A percentile compares a stretch with the other conserved stretches of the same genome.
Evolutionary conservation across 2,113 vertebrate genomes (phyloP).

Genomic region (Lepidothrix coronata): DNA sequence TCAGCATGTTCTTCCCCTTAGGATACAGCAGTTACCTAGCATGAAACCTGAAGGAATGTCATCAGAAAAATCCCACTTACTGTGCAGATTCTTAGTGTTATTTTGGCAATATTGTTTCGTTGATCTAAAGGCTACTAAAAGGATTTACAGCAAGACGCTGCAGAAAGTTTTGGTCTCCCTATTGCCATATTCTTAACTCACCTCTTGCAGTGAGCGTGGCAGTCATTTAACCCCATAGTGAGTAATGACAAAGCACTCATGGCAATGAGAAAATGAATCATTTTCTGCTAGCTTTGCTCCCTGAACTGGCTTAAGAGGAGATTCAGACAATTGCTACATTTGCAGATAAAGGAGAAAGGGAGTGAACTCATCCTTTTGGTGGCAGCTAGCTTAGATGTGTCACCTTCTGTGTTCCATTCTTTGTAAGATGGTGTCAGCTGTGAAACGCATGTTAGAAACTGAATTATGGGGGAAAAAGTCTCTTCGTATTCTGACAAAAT

Average conservation of each 20-base stretch:
- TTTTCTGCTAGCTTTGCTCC: background rate
- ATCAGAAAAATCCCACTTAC: background rate
- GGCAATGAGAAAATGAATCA: background rate
- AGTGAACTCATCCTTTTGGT: background rate
- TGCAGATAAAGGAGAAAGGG: background rate
- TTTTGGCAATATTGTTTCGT: background rate
- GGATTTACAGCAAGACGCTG: background rate
- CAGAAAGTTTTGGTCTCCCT: background rate
- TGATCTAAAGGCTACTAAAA: background rate
- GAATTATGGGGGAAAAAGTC: background rate
- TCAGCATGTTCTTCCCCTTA: background rate
- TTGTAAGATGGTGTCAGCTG: background rate
- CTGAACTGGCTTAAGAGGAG: background rate
- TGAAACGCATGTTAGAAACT: background rate
- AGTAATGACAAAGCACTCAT: background rate
- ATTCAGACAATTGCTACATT: background rate
- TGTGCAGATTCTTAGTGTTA: background rate
- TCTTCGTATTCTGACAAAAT: background rate
- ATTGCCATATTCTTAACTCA: background rate
- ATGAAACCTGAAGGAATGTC: background rate
- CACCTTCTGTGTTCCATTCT: background rate
- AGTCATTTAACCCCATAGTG: background rate
- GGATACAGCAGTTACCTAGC: background rate
- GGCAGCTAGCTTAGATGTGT: background rate
- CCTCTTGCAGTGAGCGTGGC: background rate